A percentile compares a stretch with the other conserved stretches of the same genome.
These are phyloP conservation scores for Heliconius congener DNA, from an alignment of 1,140 invertebrate species.

Conservation along the genomic window DNA sequence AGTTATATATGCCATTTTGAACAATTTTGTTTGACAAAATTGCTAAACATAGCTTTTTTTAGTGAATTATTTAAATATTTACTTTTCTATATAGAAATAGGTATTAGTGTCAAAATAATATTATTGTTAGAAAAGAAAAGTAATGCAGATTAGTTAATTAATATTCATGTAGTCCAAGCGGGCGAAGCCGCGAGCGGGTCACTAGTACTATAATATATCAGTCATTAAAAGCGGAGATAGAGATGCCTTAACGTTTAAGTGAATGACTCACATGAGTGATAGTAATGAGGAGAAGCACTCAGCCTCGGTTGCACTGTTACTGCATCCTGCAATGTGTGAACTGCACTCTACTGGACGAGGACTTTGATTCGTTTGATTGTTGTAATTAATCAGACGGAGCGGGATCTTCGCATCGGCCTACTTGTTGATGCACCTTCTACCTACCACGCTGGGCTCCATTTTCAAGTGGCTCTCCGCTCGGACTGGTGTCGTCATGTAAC, in stretches of 20 bases:
- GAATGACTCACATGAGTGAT: background rate
- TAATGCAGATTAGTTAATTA: no score
- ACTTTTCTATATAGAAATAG: no score
- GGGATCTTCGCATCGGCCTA: background rate
- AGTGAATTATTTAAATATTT: no score
- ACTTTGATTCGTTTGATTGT: slow-evolving; percentile 31
- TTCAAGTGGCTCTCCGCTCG: slow-evolving; percentile 1
- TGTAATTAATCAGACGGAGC: slow-evolving; percentile 21
- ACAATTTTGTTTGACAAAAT: no score
- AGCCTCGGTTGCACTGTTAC: background rate
- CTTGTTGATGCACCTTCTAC: background rate
- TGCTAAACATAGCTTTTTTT: no score
- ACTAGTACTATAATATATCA: background rate
- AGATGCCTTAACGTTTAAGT: background rate
- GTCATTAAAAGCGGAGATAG: background rate
- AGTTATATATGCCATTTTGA: no score
- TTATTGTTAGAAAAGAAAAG: no score
- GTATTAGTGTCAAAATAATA: no score
- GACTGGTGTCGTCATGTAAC: background rate
- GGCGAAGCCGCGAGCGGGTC: no score
- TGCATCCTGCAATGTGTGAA: background rate
- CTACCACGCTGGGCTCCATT: background rate
- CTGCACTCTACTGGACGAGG: background rate
- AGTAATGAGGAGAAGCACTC: slow-evolving; percentile 23
- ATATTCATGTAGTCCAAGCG: no score